phyloP scores from a whole-genome alignment of 2,113 vertebrate genomes.

The Periophthalmodon schlosseri region DNA sequence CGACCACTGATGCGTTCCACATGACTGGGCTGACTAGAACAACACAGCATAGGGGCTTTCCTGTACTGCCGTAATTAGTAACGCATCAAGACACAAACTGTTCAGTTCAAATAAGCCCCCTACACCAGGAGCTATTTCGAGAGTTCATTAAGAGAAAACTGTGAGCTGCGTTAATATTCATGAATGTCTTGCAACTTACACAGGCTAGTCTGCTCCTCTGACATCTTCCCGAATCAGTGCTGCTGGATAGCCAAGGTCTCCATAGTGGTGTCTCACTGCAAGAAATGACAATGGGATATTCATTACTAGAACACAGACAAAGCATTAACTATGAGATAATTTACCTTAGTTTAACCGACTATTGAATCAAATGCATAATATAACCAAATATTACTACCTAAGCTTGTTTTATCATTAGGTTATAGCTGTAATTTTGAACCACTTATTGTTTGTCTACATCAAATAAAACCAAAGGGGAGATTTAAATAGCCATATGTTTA shows the following conservation, averaged over 20 bases:
- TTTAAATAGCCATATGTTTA: too few relatives aligned
- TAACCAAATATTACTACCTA: too few relatives aligned
- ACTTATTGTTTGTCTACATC: too few relatives aligned
- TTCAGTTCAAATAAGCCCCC: neutral
- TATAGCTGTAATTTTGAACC: too few relatives aligned
- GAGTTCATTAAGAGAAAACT: neutral
- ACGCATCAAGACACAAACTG: constrained; percentile 2
- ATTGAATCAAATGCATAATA: too few relatives aligned
- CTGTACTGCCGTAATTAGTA: neutral
- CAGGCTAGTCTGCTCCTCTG: constrained; percentile 32
- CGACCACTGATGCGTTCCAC: neutral
- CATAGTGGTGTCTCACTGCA: constrained; percentile 73
- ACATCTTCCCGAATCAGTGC: neutral
- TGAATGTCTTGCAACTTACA: constrained; percentile 69
- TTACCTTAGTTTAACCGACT: too few relatives aligned
- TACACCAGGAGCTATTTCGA: neutral
- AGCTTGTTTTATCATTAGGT: too few relatives aligned
- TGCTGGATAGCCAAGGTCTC: constrained; percentile 81
- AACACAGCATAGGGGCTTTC: constrained; percentile 1
- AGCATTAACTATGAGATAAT: too few relatives aligned
- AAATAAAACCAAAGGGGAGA: too few relatives aligned
- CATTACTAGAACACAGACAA: neutral
- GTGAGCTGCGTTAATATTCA: neutral
- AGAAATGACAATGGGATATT: neutral
- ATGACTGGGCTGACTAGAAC: neutral